These are phyloP conservation scores for Gobio occitaniae DNA, from an alignment of 2,797 vertebrate species.

Conservation along the genomic window DNA sequence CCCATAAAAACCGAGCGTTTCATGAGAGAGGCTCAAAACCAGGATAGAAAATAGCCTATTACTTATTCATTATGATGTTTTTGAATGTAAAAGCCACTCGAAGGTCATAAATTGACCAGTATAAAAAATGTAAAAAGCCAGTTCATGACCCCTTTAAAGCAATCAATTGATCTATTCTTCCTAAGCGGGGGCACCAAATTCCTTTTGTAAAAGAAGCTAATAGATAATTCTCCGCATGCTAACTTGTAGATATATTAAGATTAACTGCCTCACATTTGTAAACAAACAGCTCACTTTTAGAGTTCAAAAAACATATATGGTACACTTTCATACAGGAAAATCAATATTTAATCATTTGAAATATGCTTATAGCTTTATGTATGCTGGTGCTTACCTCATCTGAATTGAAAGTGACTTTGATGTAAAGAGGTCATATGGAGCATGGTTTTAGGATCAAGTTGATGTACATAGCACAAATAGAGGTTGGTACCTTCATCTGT, in stretches of 20 bases:
- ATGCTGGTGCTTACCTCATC: conserved; percentile 21
- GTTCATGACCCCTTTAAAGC: too few species aligned
- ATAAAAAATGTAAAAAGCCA: too few species aligned
- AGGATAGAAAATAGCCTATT: too few species aligned
- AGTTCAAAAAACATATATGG: conserved; percentile 5
- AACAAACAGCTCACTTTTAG: conserved; percentile 34
- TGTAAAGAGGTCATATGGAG: conserved; percentile 25
- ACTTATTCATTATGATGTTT: too few species aligned
- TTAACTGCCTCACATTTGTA: conserved; percentile 31
- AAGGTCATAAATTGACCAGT: too few species aligned
- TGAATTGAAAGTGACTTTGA: not conserved
- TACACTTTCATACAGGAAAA: conserved; percentile 32
- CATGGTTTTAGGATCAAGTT: conserved; percentile 30
- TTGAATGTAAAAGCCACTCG: too few species aligned
- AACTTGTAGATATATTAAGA: conserved; percentile 25
- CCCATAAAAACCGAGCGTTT: too few species aligned
- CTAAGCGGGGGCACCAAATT: not conserved
- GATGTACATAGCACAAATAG: conserved; percentile 39
- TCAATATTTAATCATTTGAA: conserved; percentile 16
- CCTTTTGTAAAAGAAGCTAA: conserved; percentile 30
- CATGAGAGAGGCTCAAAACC: too few species aligned
- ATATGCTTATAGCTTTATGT: conserved; percentile 30
- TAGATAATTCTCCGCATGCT: conserved; percentile 37
- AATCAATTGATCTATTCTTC: not conserved
- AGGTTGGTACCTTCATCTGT: conserved; percentile 30